phyloP scores from a whole-genome alignment of 2,797 vertebrate genomes.

The Tiaroga cobitis region DNA sequence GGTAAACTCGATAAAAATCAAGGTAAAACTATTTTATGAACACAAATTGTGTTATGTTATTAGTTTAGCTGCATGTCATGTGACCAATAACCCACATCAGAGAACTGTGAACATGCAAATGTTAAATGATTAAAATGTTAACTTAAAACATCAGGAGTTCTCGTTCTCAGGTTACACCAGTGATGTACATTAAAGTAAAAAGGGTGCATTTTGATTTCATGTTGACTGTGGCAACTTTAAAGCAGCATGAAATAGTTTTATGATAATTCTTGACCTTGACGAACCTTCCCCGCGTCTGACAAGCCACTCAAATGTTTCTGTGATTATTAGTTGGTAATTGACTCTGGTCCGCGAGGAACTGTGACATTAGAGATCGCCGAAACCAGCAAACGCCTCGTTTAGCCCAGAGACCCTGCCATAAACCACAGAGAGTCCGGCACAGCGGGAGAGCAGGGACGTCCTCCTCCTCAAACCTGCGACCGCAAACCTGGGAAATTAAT shows the following conservation, averaged over 20 bases:
- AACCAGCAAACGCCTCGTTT: not conserved
- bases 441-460: not conserved
- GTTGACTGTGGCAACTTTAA: not conserved
- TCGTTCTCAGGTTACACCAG: not conserved
- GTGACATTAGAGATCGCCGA: not conserved
- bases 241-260: not conserved
- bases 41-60: not conserved
- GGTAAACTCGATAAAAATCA: too few relatives aligned
- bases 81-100: not conserved
- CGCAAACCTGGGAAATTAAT: not conserved
- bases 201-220: not conserved
- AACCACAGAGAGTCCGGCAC: not conserved
- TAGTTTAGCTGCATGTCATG: not conserved
- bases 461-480: not conserved
- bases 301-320: not conserved
- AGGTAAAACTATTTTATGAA: not conserved
- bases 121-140: not conserved
- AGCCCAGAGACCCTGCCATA: not conserved
- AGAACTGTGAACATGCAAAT: not conserved
- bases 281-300: not conserved
- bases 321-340: constrained; percentile 37
- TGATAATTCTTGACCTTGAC: not conserved
- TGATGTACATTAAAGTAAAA: not conserved
- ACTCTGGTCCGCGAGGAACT: not conserved
- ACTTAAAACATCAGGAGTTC: not conserved